phyloP scores from a whole-genome alignment of 2,797 vertebrate species.

The Sus cebifrons region DNA sequence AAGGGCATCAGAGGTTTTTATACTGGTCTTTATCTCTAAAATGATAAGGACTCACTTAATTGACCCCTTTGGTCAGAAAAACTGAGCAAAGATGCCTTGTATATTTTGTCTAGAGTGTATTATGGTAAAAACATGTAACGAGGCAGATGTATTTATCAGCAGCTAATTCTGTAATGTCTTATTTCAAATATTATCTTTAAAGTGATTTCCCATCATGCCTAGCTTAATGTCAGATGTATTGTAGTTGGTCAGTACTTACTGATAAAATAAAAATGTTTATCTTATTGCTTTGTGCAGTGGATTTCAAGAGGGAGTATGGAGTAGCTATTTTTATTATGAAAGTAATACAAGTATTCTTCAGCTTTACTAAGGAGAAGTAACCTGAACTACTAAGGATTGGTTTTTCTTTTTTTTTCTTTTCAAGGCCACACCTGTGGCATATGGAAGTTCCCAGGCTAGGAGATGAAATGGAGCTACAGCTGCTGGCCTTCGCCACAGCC shows the following conservation, averaged over 20 bases:
- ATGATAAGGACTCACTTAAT: constrained; percentile 33
- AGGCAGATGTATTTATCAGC: neutral
- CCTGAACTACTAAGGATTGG: neutral
- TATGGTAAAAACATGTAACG: neutral
- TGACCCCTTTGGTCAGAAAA: constrained; percentile 6
- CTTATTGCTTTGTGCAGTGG: neutral
- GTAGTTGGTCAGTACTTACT: neutral
- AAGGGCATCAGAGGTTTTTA: constrained; percentile 34
- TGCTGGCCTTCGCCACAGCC: no score
- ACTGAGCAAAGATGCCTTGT: neutral
- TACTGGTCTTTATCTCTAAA: constrained; percentile 40
- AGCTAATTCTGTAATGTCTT: constrained; percentile 41
- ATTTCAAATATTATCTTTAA: constrained; percentile 54
- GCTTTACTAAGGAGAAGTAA: neutral
- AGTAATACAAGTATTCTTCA: neutral
- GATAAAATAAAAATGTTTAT: neutral
- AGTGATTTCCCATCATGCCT: neutral
- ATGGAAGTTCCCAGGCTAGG: no score
- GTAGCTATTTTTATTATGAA: constrained; percentile 25
- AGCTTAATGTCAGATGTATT: neutral
- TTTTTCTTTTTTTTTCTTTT: neutral
- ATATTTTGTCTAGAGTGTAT: constrained; percentile 44
- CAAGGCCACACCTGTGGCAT: no score
- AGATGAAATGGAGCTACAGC: no score
- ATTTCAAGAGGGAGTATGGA: neutral